Evolutionary conservation across 1,140 invertebrate genomes (phyloP).

Genomic region (Neuroterus valhalla): DNA sequence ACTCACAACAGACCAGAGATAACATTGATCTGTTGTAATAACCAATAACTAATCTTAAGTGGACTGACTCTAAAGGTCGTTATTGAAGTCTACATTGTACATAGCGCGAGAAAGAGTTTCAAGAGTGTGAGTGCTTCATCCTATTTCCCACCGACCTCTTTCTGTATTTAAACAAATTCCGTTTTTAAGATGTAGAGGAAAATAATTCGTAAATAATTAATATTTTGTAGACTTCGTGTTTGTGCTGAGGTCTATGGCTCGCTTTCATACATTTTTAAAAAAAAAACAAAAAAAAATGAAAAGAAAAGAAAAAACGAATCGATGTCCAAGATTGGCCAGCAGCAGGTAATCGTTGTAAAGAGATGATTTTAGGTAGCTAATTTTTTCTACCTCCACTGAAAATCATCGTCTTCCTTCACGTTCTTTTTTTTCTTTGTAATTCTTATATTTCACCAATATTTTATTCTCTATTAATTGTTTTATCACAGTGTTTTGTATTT

Average conservation of each 20-base stretch:
- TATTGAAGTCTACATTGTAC: conserved; percentile 51
- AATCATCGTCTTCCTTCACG: conserved; percentile 12
- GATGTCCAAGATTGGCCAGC: background rate
- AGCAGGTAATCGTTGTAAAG: conserved; percentile 2
- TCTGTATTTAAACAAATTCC: conserved; percentile 12
- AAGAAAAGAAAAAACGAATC: background rate
- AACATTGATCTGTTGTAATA: background rate
- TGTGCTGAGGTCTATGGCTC: background rate
- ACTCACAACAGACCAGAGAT: background rate
- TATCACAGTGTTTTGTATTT: background rate
- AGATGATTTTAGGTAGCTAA: background rate
- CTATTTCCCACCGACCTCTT: conserved; percentile 29
- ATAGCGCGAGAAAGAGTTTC: conserved; percentile 48
- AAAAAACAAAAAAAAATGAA: too few species aligned
- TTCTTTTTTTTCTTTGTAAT: background rate
- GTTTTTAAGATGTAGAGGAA: background rate
- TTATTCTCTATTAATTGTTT: background rate
- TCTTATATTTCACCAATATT: background rate
- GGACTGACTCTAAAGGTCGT: conserved; percentile 11
- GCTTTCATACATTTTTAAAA: background rate
- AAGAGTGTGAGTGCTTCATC: conserved; percentile 50
- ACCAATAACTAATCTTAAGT: conserved; percentile 3
- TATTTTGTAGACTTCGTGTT: too few species aligned
- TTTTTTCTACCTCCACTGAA: background rate
- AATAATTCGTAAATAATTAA: too few species aligned